Percentiles rank a stretch among this genome's conserved stretches.
Conservation (phyloP, 2,888 invertebrate genomes). For the Oscheius sp. region DNA sequence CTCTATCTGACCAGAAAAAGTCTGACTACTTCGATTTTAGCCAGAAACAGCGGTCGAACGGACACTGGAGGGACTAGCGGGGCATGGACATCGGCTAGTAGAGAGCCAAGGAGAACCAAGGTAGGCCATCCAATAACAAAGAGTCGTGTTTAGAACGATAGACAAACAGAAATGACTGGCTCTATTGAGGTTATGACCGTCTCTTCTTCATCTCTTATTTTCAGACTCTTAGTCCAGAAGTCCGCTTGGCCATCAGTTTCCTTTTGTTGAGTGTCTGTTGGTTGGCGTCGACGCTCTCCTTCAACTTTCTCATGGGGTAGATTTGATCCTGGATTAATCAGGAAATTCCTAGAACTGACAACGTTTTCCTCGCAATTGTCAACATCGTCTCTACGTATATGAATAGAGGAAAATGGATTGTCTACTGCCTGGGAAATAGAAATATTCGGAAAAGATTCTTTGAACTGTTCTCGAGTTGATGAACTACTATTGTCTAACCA, state of each 20-base stretch:
- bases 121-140: too few relatives aligned
- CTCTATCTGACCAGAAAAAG: background rate
- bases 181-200: background rate
- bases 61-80: background rate
- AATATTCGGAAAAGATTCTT: constrained; percentile 3
- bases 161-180: background rate
- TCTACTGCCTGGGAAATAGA: constrained; percentile 31
- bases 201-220: background rate
- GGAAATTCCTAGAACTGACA: background rate
- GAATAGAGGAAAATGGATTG: constrained; percentile 32
- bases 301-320: constrained; percentile 28
- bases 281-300: constrained; percentile 19
- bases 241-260: constrained; percentile 23
- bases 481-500: too few relatives aligned
- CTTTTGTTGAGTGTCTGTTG: constrained; percentile 32
- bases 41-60: background rate
- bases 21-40: background rate
- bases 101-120: too few relatives aligned
- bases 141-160: too few relatives aligned
- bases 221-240: constrained; percentile 23
- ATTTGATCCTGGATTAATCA: background rate
- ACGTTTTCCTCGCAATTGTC: background rate
- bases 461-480: background rate
- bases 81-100: too few relatives aligned
- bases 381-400: constrained; percentile 9